Conservation (phyloP, 2,113 vertebrate species). For the Cyanoramphus novaezelandiae region DNA sequence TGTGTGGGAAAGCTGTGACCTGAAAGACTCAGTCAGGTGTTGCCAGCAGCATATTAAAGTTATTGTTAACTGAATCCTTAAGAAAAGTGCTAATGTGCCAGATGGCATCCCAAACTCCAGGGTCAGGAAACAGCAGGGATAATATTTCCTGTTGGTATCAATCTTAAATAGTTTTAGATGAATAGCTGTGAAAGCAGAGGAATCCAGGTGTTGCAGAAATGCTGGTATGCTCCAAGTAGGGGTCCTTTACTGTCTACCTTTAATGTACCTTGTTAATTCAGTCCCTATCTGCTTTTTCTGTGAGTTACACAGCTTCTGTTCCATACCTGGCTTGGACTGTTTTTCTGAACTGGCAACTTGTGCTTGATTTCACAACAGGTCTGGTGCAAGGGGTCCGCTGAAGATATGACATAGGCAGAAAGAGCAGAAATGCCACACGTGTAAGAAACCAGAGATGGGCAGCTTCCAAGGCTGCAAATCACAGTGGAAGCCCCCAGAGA, state of each 20-base stretch:
- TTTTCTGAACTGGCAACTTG: background rate
- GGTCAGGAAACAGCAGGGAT: background rate
- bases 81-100: background rate
- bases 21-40: background rate
- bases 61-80: background rate
- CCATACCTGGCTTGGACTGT: background rate
- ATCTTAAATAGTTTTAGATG: background rate
- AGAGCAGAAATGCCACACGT: background rate
- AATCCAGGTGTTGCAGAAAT: background rate
- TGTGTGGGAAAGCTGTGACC: background rate
- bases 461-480: background rate
- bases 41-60: background rate
- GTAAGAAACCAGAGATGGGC: background rate
- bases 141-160: too few relatives aligned
- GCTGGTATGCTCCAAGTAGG: background rate
- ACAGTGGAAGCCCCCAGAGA: too few relatives aligned
- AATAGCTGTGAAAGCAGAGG: background rate
- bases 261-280: background rate
- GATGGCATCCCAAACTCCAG: background rate
- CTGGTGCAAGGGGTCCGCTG: background rate
- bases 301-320: background rate
- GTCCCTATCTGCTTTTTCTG: background rate
- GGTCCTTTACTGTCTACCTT: background rate
- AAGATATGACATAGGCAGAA: background rate
- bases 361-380: background rate